A percentile compares a stretch with the other conserved stretches of the same genome.
Evolutionary conservation across 2,797 vertebrate genomes (phyloP).

Genomic region (Merluccius polli): DNA sequence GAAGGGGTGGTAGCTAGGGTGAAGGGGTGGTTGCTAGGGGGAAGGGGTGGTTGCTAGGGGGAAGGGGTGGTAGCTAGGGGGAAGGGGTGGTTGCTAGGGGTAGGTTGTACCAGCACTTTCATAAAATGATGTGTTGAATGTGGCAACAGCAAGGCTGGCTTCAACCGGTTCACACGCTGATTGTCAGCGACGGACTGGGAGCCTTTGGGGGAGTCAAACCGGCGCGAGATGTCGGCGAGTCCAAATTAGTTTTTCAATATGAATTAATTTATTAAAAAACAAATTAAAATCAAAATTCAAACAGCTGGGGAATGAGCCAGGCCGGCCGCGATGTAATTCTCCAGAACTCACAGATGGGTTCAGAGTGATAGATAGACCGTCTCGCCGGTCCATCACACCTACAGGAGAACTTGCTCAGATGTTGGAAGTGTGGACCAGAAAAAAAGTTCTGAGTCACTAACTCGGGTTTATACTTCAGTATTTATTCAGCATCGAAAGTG

Average conservation of each 20-base stretch:
- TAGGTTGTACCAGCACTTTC: constrained; percentile 33
- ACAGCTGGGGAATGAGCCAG: background rate
- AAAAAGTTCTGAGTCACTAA: background rate
- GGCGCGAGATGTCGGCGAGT: background rate
- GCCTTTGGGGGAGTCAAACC: background rate
- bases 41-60: no score
- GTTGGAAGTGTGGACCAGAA: background rate
- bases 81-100: background rate
- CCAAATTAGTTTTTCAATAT: background rate
- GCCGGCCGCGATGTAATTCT: background rate
- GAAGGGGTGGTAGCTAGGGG: no score
- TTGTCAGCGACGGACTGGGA: no score
- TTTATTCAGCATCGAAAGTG: background rate
- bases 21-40: no score
- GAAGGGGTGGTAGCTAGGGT: no score
- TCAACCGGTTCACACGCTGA: constrained; percentile 7
- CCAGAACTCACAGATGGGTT: background rate
- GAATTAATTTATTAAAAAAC: background rate
- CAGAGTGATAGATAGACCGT: background rate
- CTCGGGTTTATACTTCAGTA: background rate
- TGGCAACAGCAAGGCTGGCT: constrained; percentile 44
- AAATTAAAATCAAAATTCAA: background rate
- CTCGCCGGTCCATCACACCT: background rate
- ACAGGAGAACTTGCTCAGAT: background rate
- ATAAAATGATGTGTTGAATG: constrained; percentile 48